These are phyloP conservation scores for Aphaenogaster floridana DNA, from an alignment of 1,140 invertebrate genomes.

Conservation along the genomic window DNA sequence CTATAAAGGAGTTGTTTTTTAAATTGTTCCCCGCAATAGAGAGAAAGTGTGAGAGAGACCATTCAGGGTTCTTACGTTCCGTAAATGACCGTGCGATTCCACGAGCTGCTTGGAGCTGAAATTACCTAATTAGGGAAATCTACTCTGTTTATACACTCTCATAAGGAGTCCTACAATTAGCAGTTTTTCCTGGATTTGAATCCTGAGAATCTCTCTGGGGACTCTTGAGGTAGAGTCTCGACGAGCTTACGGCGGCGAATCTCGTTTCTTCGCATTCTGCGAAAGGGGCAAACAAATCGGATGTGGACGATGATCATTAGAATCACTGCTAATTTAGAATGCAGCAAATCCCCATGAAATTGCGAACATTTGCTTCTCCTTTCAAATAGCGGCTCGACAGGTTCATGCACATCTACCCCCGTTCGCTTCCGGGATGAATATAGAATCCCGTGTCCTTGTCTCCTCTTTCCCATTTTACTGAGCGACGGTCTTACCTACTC, in stretches of 20 bases:
- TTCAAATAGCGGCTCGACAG: conserved; percentile 14
- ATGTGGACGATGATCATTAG: conserved; percentile 39
- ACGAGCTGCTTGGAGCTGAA: conserved; percentile 34
- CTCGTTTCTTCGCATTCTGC: conserved; percentile 32
- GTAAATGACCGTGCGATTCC: conserved; percentile 45
- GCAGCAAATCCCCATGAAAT: conserved; percentile 75
- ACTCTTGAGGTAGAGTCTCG: conserved; percentile 6
- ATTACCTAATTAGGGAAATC: conserved; percentile 61
- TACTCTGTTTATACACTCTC: conserved; percentile 60
- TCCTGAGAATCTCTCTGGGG: conserved; percentile 5
- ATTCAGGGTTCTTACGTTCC: conserved; percentile 18
- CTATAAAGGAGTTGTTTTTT: background rate
- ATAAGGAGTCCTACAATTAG: conserved; percentile 61
- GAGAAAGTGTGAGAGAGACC: background rate
- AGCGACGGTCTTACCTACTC: conserved; percentile 46
- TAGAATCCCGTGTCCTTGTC: conserved; percentile 47
- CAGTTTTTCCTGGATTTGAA: conserved; percentile 36
- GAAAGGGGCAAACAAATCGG: conserved; percentile 43
- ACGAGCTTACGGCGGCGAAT: conserved; percentile 28
- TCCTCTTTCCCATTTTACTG: background rate
- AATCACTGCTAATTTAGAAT: conserved; percentile 33
- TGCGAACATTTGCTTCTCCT: conserved; percentile 60
- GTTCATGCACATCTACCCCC: conserved; percentile 19
- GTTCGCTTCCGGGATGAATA: conserved; percentile 35
- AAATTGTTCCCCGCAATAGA: background rate